Percentiles rank a stretch among this genome's conserved stretches.
Evolutionary conservation across 1,140 invertebrate species (phyloP).

Genomic region (Archivesica marissinica): DNA sequence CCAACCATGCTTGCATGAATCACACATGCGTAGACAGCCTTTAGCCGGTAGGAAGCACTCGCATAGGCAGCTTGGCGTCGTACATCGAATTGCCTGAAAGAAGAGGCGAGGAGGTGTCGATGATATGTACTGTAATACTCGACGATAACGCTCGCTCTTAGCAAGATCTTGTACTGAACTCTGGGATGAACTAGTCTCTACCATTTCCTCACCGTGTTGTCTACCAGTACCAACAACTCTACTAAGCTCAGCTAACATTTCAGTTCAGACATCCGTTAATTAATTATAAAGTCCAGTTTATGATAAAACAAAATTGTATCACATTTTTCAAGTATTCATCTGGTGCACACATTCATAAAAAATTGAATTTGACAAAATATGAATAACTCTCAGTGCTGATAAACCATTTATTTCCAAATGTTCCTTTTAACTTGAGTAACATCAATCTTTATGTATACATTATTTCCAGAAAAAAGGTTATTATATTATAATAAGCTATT

Average conservation of each 20-base stretch:
- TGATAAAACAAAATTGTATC: too few relatives aligned
- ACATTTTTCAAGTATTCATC: too few relatives aligned
- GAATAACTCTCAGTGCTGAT: background rate
- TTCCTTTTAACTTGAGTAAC: constrained; percentile 14
- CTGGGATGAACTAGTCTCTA: constrained; percentile 40
- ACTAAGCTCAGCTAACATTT: too few relatives aligned
- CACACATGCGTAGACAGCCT: constrained; percentile 88
- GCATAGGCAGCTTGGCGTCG: constrained; percentile 89
- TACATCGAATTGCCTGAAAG: constrained; percentile 90
- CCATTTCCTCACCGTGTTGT: constrained; percentile 36
- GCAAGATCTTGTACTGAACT: constrained; percentile 62
- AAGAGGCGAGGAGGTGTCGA: constrained; percentile 71
- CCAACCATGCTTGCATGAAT: constrained; percentile 91
- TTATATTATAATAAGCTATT: constrained; percentile 1
- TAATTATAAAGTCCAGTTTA: too few relatives aligned
- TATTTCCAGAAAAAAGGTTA: too few relatives aligned
- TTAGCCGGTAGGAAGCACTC: constrained; percentile 91
- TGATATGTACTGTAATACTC: constrained; percentile 67
- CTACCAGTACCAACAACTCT: background rate
- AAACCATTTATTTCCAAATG: constrained; percentile 15
- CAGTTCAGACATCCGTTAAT: too few relatives aligned
- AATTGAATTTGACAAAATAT: too few relatives aligned
- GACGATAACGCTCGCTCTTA: constrained; percentile 68
- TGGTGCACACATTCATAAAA: too few relatives aligned
- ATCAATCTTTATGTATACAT: constrained; percentile 18